A percentile compares a stretch with the other conserved stretches of the same genome.
These are phyloP conservation scores for Neoaliturus tenellus DNA, from an alignment of 2,888 invertebrate genomes.

Conservation along the genomic window DNA sequence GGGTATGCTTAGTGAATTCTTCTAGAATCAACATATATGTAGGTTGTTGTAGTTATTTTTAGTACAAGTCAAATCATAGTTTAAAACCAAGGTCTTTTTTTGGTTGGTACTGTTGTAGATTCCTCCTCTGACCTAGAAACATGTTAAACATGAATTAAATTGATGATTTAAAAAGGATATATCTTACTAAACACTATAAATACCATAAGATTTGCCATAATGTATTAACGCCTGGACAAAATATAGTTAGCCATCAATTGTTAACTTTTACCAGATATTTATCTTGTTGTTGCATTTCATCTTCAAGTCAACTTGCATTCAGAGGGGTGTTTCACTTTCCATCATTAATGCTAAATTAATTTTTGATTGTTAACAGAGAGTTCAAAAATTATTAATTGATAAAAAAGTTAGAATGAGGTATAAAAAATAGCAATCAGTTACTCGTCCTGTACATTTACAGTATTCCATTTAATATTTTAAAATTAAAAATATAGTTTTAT, in stretches of 20 bases:
- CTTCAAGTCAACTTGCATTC: conserved; percentile 31
- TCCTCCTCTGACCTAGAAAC: conserved; percentile 11
- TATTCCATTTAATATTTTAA: neutral
- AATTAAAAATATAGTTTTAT: too few relatives aligned
- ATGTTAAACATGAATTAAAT: neutral
- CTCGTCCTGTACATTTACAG: too few relatives aligned
- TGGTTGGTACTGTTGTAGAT: neutral
- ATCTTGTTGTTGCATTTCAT: conserved; percentile 52
- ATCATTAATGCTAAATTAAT: too few relatives aligned
- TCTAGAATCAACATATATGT: too few relatives aligned
- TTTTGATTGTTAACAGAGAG: too few relatives aligned
- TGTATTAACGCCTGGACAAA: conserved; percentile 44
- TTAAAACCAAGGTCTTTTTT: too few relatives aligned
- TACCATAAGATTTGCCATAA: conserved; percentile 46
- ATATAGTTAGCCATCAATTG: conserved; percentile 43
- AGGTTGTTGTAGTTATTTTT: too few relatives aligned
- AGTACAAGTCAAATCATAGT: too few relatives aligned
- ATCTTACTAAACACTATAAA: conserved; percentile 18
- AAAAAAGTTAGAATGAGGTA: too few relatives aligned
- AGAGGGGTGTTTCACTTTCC: conserved; percentile 41
- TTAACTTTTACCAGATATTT: conserved; percentile 53
- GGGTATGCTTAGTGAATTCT: too few relatives aligned
- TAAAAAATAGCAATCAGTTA: too few relatives aligned
- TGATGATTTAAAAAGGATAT: neutral
- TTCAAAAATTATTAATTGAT: too few relatives aligned